Conservation (phyloP, 2,888 invertebrate genomes). For the Epirrhoe alternata region DNA sequence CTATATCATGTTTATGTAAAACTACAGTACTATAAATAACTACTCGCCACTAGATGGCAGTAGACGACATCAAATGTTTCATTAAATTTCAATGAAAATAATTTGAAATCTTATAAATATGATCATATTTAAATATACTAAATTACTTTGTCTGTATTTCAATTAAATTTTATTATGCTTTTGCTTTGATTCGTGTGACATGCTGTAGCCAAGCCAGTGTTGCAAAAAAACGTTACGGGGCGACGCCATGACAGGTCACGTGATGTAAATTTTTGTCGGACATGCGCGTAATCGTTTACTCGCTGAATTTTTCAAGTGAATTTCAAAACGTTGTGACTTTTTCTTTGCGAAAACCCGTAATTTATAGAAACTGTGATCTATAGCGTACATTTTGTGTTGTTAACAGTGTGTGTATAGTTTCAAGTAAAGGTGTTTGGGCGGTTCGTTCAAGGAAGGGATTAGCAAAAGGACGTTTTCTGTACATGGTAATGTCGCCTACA, state of each 20-base stretch:
- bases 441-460: slow-evolving; percentile 65
- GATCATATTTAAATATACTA: too few relatives aligned
- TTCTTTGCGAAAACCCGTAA: slow-evolving; percentile 60
- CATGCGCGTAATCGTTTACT: slow-evolving; percentile 71
- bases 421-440: slow-evolving; percentile 43
- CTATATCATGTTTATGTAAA: too few relatives aligned
- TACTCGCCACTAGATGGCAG: neutral
- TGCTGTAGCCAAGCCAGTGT: slow-evolving; percentile 2
- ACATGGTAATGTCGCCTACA: slow-evolving; percentile 68
- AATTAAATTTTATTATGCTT: too few relatives aligned
- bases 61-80: too few relatives aligned
- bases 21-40: slow-evolving; percentile 3
- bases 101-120: too few relatives aligned
- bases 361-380: slow-evolving; percentile 49
- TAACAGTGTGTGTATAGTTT: slow-evolving; percentile 54
- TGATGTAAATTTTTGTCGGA: slow-evolving; percentile 84
- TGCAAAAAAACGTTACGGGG: slow-evolving; percentile 20
- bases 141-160: too few relatives aligned
- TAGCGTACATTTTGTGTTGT: slow-evolving; percentile 49
- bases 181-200: neutral
- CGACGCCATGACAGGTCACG: slow-evolving; percentile 84
- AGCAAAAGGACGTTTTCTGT: slow-evolving; percentile 73
- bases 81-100: too few relatives aligned
- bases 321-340: slow-evolving; percentile 74
- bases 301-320: slow-evolving; percentile 75